Base-by-base conservation (phyloP, 2,113 vertebrate species). In the Aramus guarauna region DNA sequence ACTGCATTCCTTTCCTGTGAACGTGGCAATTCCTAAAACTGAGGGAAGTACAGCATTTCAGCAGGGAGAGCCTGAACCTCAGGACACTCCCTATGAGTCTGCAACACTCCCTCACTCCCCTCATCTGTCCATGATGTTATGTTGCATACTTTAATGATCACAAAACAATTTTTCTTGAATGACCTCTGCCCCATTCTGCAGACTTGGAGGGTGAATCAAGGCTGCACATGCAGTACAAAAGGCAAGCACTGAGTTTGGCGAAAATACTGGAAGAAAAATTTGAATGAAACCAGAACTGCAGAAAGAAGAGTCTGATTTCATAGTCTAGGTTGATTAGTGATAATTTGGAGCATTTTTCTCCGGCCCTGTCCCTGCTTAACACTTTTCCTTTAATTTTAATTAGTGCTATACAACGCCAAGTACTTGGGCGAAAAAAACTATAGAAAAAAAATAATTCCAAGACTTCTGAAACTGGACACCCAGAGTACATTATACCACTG, bases 1-100 rank as follows among this genome's bases (percentile, higher is more conserved):
- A 94, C 93, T 24, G 43, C 95, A 96, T 97, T 97, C 95, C 94
- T 96, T 96, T 96, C 91, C 87, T 75, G 89, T 97, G 95, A 96
- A 91, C 7, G 10, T 95, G 88, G 75, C 91, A 95, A 71, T 91
- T 97, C 83, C 67, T 92, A 45, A 94, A 77, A 92, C 92, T 62
- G 89, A 89, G 89, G 60, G 64, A 87, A 95, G 73, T 81, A 77
- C 60, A 83, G 56, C 41, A 72, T 94, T 94, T 96, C 96, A 94
- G 60, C 80, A 94, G 93, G 89, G 94, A 96, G 91, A 92, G 80
- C 64, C 85, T 94, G 73, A 91, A 89, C 76, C 60, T 89, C 83
- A 76, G 86, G 95, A 95, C 91, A 95, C 96, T 96, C 96, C 96
- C 96, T 95, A 32, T 95, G 93, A 94, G 83, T 95, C 94, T 85